These are phyloP conservation scores for Anadara kagoshimensis DNA, from an alignment of 1,140 invertebrate genomes.

Conservation along the genomic window DNA sequence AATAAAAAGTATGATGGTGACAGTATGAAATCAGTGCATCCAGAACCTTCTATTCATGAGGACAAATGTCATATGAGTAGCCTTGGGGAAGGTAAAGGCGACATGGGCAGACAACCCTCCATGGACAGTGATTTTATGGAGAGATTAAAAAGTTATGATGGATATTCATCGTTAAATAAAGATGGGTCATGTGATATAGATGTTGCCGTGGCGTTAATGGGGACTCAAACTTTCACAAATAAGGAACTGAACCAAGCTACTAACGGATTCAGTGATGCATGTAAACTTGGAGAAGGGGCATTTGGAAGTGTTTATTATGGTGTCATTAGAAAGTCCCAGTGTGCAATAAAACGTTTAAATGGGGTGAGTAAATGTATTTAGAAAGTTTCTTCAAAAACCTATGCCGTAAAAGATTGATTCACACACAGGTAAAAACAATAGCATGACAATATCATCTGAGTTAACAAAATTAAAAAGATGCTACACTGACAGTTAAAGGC, in stretches of 20 bases:
- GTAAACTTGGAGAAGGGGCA: slow-evolving; percentile 88
- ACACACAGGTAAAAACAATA: too few species aligned
- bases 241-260: slow-evolving; percentile 86
- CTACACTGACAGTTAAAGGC: too few species aligned
- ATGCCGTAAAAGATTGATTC: too few species aligned
- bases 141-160: slow-evolving; percentile 25
- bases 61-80: slow-evolving; percentile 6
- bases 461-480: too few species aligned
- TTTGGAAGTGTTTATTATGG: slow-evolving; percentile 95
- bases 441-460: too few species aligned
- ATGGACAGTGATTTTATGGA: slow-evolving; percentile 14
- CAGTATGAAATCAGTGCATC: too few species aligned
- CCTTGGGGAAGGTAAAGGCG: not conserved
- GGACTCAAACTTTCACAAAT: slow-evolving; percentile 78
- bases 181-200: slow-evolving; percentile 25
- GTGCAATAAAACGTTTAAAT: slow-evolving; percentile 91
- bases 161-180: slow-evolving; percentile 18
- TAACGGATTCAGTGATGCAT: slow-evolving; percentile 82
- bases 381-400: not conserved
- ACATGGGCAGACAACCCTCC: not conserved
- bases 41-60: not conserved
- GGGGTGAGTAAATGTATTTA: slow-evolving; percentile 63
- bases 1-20: too few species aligned
- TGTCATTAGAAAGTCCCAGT: slow-evolving; percentile 90
- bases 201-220: slow-evolving; percentile 30